Percentiles rank a stretch among this genome's conserved stretches.
phyloP scores from a whole-genome alignment of 2,888 invertebrate species.

The Thysanoteuthis rhombus region DNA sequence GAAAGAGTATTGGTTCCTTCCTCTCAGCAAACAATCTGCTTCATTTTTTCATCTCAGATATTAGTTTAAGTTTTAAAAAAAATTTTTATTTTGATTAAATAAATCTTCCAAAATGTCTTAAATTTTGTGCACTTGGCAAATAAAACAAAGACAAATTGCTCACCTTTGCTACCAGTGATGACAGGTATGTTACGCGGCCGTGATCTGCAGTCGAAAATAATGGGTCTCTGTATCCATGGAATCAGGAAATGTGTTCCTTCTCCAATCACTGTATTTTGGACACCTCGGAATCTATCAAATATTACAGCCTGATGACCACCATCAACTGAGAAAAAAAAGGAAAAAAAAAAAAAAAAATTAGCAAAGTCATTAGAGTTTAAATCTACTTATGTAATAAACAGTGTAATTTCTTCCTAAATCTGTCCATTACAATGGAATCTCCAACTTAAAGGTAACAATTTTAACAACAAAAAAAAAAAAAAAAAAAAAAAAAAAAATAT shows the following conservation, averaged over 20 bases:
- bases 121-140: not conserved
- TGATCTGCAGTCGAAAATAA: slow-evolving; percentile 96
- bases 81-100: too few species aligned
- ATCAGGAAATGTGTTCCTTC: slow-evolving; percentile 99
- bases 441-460: too few species aligned
- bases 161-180: slow-evolving; percentile 96
- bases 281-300: slow-evolving; percentile 96
- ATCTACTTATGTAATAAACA: too few species aligned
- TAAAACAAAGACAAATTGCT: slow-evolving; percentile 12
- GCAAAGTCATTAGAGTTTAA: slow-evolving; percentile 20
- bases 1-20: not conserved
- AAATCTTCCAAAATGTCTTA: not conserved
- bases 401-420: too few species aligned
- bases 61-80: too few species aligned
- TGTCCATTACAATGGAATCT: too few species aligned
- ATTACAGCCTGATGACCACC: slow-evolving; percentile 99
- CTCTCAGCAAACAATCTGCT: not conserved
- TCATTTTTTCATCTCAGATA: too few species aligned
- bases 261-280: slow-evolving; percentile 89
- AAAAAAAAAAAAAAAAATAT: too few species aligned
- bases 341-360: too few species aligned
- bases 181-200: slow-evolving; percentile 96
- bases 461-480: too few species aligned
- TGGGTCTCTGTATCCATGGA: slow-evolving; percentile 98
- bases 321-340: slow-evolving; percentile 76